Evolutionary conservation across 1,140 invertebrate genomes (phyloP).

Genomic region (Tetramorium simillimum): DNA sequence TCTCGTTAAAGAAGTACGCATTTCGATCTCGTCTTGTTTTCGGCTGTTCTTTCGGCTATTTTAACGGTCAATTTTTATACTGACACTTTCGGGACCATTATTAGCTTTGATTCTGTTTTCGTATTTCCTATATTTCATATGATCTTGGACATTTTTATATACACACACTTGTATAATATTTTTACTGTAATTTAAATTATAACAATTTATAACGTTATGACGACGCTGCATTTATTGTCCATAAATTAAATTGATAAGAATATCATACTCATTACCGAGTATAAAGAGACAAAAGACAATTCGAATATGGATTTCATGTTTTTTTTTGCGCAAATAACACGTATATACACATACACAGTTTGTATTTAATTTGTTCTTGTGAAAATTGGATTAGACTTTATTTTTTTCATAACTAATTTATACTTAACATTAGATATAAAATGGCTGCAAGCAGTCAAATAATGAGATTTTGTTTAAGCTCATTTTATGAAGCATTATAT

Average conservation of each 20-base stretch:
- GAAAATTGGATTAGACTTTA: neutral
- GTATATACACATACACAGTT: neutral
- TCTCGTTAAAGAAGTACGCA: slow-evolving; percentile 44
- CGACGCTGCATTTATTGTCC: slow-evolving; percentile 42
- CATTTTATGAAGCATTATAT: neutral
- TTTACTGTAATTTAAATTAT: slow-evolving; percentile 55
- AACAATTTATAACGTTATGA: slow-evolving; percentile 38
- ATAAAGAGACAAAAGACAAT: slow-evolving; percentile 13
- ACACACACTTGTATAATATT: slow-evolving; percentile 29
- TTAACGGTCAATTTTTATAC: slow-evolving; percentile 59
- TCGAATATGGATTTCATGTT: neutral
- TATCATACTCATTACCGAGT: slow-evolving; percentile 1
- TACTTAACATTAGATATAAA: slow-evolving; percentile 7
- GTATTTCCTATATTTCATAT: slow-evolving; percentile 43
- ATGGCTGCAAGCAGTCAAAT: neutral
- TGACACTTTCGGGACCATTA: slow-evolving; percentile 74
- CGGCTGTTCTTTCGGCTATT: slow-evolving; percentile 54
- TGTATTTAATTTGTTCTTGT: neutral
- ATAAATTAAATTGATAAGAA: slow-evolving; percentile 40
- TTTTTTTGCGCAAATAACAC: neutral
- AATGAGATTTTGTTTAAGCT: neutral
- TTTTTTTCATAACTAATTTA: slow-evolving; percentile 1
- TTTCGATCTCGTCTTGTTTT: slow-evolving; percentile 35
- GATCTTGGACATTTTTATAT: slow-evolving; percentile 55
- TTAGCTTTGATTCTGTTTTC: slow-evolving; percentile 52